A percentile compares a stretch with the other conserved stretches of the same genome.
Evolutionary conservation across 2,888 invertebrate genomes (phyloP).

Genomic region (Prionchulus punctatus): DNA sequence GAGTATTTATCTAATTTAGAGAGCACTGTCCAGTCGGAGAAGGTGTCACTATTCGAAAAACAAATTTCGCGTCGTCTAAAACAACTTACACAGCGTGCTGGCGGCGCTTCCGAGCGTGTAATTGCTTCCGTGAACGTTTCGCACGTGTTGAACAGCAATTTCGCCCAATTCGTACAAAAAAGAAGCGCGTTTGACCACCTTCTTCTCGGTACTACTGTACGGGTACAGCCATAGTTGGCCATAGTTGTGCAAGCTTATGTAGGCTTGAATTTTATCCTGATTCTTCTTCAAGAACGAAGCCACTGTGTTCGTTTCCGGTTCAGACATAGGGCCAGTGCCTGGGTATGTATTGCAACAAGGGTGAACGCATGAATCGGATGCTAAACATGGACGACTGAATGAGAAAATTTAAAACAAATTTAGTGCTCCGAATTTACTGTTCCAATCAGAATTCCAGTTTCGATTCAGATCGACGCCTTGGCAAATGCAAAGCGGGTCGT

Average conservation of each 20-base stretch:
- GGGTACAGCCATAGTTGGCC: constrained; percentile 31
- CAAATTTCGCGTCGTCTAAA: neutral
- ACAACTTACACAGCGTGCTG: constrained; percentile 26
- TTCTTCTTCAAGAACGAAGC: constrained; percentile 15
- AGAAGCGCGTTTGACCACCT: constrained; percentile 21
- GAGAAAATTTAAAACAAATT: neutral
- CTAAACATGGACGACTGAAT: constrained; percentile 15
- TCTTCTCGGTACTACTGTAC: constrained; percentile 21
- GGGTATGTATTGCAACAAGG: constrained; percentile 28
- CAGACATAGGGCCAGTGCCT: constrained; percentile 26
- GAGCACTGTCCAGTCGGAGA: neutral
- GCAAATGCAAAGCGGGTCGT: too few relatives aligned
- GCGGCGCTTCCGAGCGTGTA: constrained; percentile 29
- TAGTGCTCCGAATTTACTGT: neutral
- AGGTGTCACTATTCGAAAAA: neutral
- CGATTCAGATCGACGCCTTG: too few relatives aligned
- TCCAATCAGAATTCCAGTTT: neutral
- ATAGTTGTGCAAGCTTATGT: constrained; percentile 30
- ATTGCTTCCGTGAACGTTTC: constrained; percentile 25
- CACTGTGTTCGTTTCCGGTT: constrained; percentile 21
- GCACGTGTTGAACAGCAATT: constrained; percentile 17
- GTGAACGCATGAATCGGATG: constrained; percentile 25
- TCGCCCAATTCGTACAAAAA: constrained; percentile 2
- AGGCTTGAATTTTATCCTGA: constrained; percentile 25
- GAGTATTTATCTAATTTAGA: constrained; percentile 28